A percentile compares a stretch with the other conserved stretches of the same genome.
Conservation (phyloP, 2,797 vertebrate species). For the Paguma larvata region DNA sequence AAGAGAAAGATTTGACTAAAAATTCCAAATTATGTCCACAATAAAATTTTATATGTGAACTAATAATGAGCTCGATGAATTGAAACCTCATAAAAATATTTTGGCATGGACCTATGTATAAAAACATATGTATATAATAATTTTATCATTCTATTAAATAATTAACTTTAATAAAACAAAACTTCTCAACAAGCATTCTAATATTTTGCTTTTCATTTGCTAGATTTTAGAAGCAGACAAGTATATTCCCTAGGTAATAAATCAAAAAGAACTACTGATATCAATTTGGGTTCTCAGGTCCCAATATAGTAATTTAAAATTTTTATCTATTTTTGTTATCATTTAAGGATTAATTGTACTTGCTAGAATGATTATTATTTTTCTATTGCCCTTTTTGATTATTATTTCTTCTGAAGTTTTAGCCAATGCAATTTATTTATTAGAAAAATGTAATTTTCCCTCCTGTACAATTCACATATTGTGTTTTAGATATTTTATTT, state of each 20-base stretch:
- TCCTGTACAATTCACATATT: not conserved
- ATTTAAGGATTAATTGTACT: not conserved
- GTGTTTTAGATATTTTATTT: constrained; percentile 42
- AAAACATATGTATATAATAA: not conserved
- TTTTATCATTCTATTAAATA: constrained; percentile 12
- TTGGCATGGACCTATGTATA: not conserved
- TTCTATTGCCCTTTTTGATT: not conserved
- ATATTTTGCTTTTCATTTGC: not conserved
- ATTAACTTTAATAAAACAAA: not conserved
- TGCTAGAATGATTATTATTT: not conserved
- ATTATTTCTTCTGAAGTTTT: not conserved
- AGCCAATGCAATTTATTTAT: not conserved
- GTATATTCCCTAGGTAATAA: not conserved
- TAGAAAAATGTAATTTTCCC: not conserved
- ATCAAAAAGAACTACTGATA: not conserved
- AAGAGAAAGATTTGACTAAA: not conserved
- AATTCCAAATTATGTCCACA: not conserved
- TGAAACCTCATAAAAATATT: not conserved
- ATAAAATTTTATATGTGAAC: not conserved
- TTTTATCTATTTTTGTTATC: not conserved
- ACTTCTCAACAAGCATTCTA: not conserved
- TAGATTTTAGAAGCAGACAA: not conserved
- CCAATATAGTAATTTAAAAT: not conserved
- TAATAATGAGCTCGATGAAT: not conserved
- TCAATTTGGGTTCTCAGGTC: not conserved